phyloP scores from a whole-genome alignment of 1,140 invertebrate species.

The Prorops nasuta region DNA sequence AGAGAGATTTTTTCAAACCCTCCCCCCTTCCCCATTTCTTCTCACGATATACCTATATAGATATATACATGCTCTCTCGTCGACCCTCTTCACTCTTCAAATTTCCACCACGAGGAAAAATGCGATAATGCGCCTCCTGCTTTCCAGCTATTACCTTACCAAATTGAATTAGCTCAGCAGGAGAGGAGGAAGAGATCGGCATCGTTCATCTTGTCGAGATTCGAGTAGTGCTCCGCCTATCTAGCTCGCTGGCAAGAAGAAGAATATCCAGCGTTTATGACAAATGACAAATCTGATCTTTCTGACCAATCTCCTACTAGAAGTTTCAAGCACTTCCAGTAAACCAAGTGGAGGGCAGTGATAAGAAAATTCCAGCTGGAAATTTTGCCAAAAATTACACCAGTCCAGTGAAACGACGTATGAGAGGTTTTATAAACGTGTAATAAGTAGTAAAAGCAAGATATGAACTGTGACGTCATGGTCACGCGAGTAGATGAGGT shows the following conservation, averaged over 20 bases:
- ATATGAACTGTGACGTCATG: too few relatives aligned
- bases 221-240: too few relatives aligned
- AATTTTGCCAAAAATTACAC: too few relatives aligned
- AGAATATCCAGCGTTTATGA: not conserved
- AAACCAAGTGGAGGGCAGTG: too few relatives aligned
- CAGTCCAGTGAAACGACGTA: too few relatives aligned
- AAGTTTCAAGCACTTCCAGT: too few relatives aligned
- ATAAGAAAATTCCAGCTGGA: too few relatives aligned
- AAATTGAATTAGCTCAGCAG: conserved; percentile 16
- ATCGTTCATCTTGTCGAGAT: conserved; percentile 15
- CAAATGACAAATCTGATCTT: not conserved
- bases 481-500: too few relatives aligned
- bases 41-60: not conserved
- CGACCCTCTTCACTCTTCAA: too few relatives aligned
- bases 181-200: conserved; percentile 2
- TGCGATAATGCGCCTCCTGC: conserved; percentile 14
- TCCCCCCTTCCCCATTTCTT: not conserved
- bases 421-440: too few relatives aligned
- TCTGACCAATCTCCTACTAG: conserved; percentile 7
- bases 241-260: not conserved
- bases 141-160: conserved; percentile 17
- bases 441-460: too few relatives aligned
- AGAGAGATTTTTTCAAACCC: too few relatives aligned
- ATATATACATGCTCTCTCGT: not conserved
- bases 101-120: conserved; percentile 15